phyloP scores from a whole-genome alignment of 1,140 invertebrate species.

The Bombus waltoni region DNA sequence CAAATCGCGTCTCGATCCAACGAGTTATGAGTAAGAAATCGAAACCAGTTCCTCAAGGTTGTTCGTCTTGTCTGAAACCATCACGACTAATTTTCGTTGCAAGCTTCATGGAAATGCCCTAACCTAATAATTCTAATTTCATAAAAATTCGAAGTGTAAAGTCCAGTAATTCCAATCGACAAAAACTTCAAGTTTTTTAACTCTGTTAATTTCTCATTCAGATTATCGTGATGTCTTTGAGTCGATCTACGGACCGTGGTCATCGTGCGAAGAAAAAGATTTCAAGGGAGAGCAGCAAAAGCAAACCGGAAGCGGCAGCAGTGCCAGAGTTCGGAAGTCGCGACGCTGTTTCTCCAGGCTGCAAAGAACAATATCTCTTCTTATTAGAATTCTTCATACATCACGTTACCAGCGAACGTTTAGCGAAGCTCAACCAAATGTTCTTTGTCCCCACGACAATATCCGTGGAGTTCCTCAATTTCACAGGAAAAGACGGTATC shows the following conservation, averaged over 20 bases:
- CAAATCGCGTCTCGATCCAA: background rate
- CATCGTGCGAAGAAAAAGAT: background rate
- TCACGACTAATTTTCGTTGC: background rate
- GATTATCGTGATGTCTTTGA: background rate
- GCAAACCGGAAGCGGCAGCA: background rate
- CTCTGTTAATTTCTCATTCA: no score
- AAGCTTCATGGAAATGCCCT: slow-evolving; percentile 12
- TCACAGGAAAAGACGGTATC: slow-evolving; percentile 61
- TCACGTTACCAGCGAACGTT: slow-evolving; percentile 68
- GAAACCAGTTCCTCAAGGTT: slow-evolving; percentile 20
- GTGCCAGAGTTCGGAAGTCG: background rate
- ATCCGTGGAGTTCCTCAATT: slow-evolving; percentile 73
- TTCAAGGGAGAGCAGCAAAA: background rate
- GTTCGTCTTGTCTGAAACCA: background rate
- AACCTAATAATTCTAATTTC: background rate
- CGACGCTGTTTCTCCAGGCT: background rate
- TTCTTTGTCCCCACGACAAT: slow-evolving; percentile 77
- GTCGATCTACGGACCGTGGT: slow-evolving; percentile 4
- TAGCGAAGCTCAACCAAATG: slow-evolving; percentile 76
- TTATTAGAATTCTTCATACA: slow-evolving; percentile 77
- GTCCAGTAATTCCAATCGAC: no score
- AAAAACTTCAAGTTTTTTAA: background rate
- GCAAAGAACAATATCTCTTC: slow-evolving; percentile 75
- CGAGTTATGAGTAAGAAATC: background rate
- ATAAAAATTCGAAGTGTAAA: background rate